A percentile compares a stretch with the other conserved stretches of the same genome.
These are phyloP conservation scores for Hippocampus kuda DNA, from an alignment of 2,797 vertebrate genomes.

Conservation along the genomic window DNA sequence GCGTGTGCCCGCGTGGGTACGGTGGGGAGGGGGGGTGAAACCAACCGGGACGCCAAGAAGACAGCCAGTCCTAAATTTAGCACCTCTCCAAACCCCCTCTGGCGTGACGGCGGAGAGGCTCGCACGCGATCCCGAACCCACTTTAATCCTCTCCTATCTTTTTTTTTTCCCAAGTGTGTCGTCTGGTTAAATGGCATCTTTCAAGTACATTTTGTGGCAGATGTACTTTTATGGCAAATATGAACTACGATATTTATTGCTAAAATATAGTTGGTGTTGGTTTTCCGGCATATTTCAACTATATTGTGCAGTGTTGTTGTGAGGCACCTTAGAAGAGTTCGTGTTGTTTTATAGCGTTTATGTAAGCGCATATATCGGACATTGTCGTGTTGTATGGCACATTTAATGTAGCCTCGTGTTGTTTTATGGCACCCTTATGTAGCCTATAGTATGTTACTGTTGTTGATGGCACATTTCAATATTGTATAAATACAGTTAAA, in stretches of 20 bases:
- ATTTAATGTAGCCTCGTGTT: no score
- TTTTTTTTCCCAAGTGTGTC: background rate
- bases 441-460: no score
- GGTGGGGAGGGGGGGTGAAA: background rate
- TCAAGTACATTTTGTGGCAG: background rate
- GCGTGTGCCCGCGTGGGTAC: background rate
- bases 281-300: no score
- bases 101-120: background rate
- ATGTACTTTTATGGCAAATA: background rate
- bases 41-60: constrained; percentile 1
- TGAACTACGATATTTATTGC: background rate
- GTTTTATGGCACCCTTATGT: no score
- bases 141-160: background rate
- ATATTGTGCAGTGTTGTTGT: no score
- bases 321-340: no score
- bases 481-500: no score
- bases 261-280: no score
- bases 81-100: background rate
- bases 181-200: background rate
- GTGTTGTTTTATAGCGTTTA: no score
- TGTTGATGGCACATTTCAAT: no score
- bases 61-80: constrained; percentile 5
- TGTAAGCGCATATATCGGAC: no score
- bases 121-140: background rate
- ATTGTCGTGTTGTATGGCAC: no score